phyloP scores from a whole-genome alignment of 2,888 invertebrate species.

The Nomada fucata region DNA sequence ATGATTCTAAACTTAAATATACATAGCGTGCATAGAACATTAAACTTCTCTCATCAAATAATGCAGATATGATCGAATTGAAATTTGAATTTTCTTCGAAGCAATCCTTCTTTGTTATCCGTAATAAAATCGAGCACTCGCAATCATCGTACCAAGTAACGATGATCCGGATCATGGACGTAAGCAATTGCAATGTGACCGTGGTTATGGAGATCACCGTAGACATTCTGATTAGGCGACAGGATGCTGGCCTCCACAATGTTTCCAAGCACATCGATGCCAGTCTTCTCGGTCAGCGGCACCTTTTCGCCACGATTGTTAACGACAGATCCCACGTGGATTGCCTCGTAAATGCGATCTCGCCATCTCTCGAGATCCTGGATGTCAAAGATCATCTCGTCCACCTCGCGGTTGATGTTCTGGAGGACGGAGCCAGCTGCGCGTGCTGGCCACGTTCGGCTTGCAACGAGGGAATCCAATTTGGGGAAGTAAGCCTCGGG shows the following conservation, averaged over 20 bases:
- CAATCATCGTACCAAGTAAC: constrained; percentile 86
- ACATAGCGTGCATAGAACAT: no score
- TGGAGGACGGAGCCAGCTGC: constrained; percentile 86
- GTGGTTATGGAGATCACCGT: constrained; percentile 93
- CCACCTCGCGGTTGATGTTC: constrained; percentile 89
- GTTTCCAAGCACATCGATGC: constrained; percentile 92
- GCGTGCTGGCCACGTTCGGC: constrained; percentile 91
- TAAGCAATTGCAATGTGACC: constrained; percentile 92
- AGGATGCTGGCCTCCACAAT: constrained; percentile 90
- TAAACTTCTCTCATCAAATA: no score
- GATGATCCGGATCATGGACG: constrained; percentile 92
- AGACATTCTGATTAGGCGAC: constrained; percentile 89
- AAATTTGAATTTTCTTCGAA: no score
- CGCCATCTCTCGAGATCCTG: constrained; percentile 91
- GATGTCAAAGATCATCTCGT: constrained; percentile 88
- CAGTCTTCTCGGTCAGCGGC: constrained; percentile 87
- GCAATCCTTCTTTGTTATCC: no score
- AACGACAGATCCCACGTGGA: constrained; percentile 87
- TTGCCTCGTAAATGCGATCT: constrained; percentile 89
- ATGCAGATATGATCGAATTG: no score
- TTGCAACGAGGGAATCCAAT: constrained; percentile 91
- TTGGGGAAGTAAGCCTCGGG: constrained; percentile 93
- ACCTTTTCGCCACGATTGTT: constrained; percentile 86
- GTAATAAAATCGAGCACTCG: no score
- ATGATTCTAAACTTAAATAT: no score